Conservation (phyloP, 2,888 invertebrate genomes). For the Clitarchus hookeri region DNA sequence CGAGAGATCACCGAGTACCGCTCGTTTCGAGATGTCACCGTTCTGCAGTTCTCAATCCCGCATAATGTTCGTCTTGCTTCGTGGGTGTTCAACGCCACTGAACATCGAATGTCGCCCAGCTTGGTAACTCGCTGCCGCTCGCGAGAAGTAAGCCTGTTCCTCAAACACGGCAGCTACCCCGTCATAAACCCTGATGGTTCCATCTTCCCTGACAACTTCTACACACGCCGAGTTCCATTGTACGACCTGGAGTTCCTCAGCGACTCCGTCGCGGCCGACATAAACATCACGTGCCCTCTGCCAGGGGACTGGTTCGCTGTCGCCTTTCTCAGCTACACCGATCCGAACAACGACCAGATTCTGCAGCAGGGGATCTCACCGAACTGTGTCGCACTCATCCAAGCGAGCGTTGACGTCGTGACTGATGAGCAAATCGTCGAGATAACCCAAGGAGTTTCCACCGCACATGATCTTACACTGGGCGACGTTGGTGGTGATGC, state of each 20-base stretch:
- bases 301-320: constrained; percentile 82
- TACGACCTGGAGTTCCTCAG: constrained; percentile 48
- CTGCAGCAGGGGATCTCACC: constrained; percentile 69
- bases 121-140: constrained; percentile 45
- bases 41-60: constrained; percentile 63
- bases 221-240: constrained; percentile 44
- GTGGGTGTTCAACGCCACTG: constrained; percentile 53
- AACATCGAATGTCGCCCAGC: constrained; percentile 37
- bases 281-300: constrained; percentile 48
- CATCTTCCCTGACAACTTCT: constrained; percentile 69
- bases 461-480: constrained; percentile 5
- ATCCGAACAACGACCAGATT: constrained; percentile 72
- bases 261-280: constrained; percentile 45
- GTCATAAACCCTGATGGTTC: constrained; percentile 82
- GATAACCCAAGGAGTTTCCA: constrained; percentile 22
- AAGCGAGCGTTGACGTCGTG: constrained; percentile 34
- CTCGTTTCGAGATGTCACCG: constrained; percentile 63
- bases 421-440: constrained; percentile 23
- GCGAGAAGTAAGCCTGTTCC: constrained; percentile 52
- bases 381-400: constrained; percentile 37
- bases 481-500: neutral
- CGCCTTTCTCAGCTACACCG: constrained; percentile 76
- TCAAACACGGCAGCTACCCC: constrained; percentile 83
- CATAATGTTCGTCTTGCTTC: constrained; percentile 57
- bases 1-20: constrained; percentile 52